Base-by-base conservation (phyloP, 1,140 invertebrate genomes). In the Drosophila nikananu region DNA sequence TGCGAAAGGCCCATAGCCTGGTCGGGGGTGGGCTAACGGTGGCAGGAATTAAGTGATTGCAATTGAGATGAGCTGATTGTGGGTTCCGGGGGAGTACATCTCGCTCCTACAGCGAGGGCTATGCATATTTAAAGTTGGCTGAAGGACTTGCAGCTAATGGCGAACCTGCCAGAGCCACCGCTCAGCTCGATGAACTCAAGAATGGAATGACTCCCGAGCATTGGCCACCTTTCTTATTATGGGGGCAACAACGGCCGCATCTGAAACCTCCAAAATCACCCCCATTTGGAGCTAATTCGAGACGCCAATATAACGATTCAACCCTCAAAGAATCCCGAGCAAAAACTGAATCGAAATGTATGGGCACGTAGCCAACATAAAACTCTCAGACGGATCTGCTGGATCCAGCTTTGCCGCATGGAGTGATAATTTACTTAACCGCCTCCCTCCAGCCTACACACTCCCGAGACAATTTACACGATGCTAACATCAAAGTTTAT, bases 401-500 rank as follows among this genome's bases (percentile, higher is more conserved):
- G 25, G 39, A 58, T 52, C 48, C 35, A 54, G 13, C 39, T 12
- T 15, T 37, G 23, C 46, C 44, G 51, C 75, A 81, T 77, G 65
- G 81, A 59, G 76, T 82, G 76, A 82, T 82, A 79, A 86, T 82
- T 76, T 81, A 75, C 64, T 63, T 66, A 67, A 76, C 76, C 57
- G 67, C 52, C 67, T 63, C 19, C 42, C 25, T 10, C 23, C 41
- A 67, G 46, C 63, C 59, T 63, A 41, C 46, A 65, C 73, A 72
- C 82, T 83, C 64, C 67, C 49, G 39, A 73, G 77, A 87, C 64
- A 49, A 57, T 86, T 87, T 73, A 77, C 71, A 73, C 54, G 80
- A 70, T 70, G 66, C 72, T 83, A 83, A 83, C 83, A 80, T 80
- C 83, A 83, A 62, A 70, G 65, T 86, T 87, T 83, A 87, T 87